Base-by-base conservation (phyloP, 2,888 invertebrate genomes). In the Volucella inanis region DNA sequence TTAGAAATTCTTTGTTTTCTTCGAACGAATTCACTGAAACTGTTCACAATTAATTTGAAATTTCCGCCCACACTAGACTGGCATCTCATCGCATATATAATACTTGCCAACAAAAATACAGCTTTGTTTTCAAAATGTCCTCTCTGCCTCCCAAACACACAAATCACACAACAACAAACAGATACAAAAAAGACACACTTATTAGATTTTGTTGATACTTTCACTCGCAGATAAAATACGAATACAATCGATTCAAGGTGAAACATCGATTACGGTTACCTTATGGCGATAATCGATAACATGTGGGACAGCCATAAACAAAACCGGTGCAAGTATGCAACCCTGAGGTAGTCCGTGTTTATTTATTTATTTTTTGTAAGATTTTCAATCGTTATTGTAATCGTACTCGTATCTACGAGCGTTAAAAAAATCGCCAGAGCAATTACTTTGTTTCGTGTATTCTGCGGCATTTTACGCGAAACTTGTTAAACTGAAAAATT, bases 391-490 rank as follows among this genome's bases (percentile, higher is more conserved):
- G 31, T 12, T 15, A 38, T 14, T 10, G n/a, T 31, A 41, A 14
- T 39, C 39, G 31, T 10, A 31, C 6, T 31, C 65, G 67, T 61
- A 76, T 76, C 50, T 59, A 52, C 45, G 59, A 68, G 45, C 43
- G 15, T 54, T 31, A 43, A 52, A 68, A 15, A 12, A 54, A n/a
- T 39, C n/a, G 54, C 31, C 57, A 70, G 62, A 62, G 47, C 67
- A 83, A 74, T 83, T 83, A 83, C 83, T 74, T 83, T 83, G 68
- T 74, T 62, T 68, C 83, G 72, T 10, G 78, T 68, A 50, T 83
- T 77, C 45, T 83, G 83, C 9, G 83, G 83, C 83, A 83, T 83
- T 31, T 31, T 52, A 43, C 49, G 65, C 38, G 22, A 9, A 43
- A 49, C 75, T 22, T 62, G 22, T 72, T 39, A 59, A 65, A 59